phyloP scores from a whole-genome alignment of 1,140 invertebrate species.

The Neuroterus valhalla region DNA sequence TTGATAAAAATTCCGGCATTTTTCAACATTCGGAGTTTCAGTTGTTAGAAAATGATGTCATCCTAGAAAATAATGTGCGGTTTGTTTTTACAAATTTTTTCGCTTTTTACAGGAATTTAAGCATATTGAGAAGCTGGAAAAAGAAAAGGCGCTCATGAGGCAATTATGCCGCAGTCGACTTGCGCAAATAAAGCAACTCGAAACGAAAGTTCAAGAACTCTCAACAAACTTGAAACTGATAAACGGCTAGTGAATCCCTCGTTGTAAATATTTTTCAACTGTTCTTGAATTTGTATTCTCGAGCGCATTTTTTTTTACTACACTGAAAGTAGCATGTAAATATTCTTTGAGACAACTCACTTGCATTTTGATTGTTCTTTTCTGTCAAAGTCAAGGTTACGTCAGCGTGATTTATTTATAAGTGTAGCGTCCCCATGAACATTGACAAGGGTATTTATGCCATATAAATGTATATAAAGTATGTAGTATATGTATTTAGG shows the following conservation, averaged over 20 bases:
- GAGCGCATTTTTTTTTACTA: no score
- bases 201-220: constrained; percentile 47
- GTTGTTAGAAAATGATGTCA: no score
- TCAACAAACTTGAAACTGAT: neutral
- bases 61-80: no score
- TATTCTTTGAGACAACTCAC: neutral
- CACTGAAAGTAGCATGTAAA: neutral
- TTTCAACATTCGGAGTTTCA: no score
- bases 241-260: neutral
- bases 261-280: constrained; percentile 4
- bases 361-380: neutral
- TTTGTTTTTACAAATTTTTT: constrained; percentile 25
- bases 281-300: neutral
- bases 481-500: no score
- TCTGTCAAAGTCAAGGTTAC: neutral
- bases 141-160: constrained; percentile 58
- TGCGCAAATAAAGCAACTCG: constrained; percentile 52
- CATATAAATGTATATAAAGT: no score
- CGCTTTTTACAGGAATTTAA: constrained; percentile 49
- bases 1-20: no score
- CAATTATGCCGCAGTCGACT: constrained; percentile 55
- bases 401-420: constrained; percentile 5
- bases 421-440: neutral
- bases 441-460: neutral
- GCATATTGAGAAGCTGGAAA: constrained; percentile 57